Conservation (phyloP, 2,797 vertebrate species). For the Cynopterus sphinx region DNA sequence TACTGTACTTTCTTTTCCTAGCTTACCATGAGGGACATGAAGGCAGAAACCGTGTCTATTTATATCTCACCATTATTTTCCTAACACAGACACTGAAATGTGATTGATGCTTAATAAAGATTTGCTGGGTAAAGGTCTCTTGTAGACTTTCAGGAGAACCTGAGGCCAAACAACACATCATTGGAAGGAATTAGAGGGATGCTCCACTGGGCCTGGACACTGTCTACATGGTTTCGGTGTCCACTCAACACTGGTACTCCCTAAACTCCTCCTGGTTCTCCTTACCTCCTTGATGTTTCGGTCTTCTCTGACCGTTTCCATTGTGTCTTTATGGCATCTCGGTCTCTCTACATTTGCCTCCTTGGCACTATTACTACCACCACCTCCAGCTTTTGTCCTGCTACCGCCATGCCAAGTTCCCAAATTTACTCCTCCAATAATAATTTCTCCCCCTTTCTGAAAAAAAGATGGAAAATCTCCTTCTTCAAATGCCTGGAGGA, state of each 20-base stretch:
- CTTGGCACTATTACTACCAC: background rate
- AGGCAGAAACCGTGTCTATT: background rate
- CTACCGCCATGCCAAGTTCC: background rate
- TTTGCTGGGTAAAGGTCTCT: background rate
- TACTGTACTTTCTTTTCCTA: background rate
- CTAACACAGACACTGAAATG: background rate
- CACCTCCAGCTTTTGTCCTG: background rate
- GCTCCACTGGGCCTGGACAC: rapidly evolving
- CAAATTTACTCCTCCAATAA: background rate
- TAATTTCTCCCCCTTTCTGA: background rate
- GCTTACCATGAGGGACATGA: background rate
- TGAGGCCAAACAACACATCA: background rate
- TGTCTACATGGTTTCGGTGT: background rate
- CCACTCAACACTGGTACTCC: background rate
- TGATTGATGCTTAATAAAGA: background rate
- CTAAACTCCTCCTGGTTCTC: background rate
- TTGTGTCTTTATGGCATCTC: background rate
- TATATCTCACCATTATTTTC: background rate
- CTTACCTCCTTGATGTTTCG: background rate
- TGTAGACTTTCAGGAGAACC: background rate
- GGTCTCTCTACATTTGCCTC: background rate
- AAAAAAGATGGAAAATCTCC: background rate
- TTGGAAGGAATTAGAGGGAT: background rate
- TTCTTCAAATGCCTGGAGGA: background rate
- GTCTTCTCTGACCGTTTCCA: background rate